Evolutionary conservation across 2,797 vertebrate species (phyloP), one percentile per base, ranked within the genome.

Genomic region (Hephaestus fuliginosus): DNA sequence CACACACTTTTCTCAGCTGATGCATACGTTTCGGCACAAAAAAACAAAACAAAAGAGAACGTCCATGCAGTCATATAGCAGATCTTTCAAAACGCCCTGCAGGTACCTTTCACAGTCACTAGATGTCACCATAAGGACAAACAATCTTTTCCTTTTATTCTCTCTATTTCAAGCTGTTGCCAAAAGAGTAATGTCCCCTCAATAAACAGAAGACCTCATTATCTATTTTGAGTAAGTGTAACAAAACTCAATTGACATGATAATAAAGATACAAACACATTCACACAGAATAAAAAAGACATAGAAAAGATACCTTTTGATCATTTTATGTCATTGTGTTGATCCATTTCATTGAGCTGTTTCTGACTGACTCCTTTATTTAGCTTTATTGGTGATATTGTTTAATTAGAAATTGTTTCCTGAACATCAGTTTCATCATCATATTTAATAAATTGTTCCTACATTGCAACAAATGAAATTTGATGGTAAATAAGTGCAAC

Each of bases 121-220:
- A 92, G 93, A 82, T 91, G 93, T 87, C 92, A 86, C 67, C 39
- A 20, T 84, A 51, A 70, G 4, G 20, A 51, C 60, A 70, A 7
- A 44, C 39, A 49, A 56, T 46, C 6, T 70, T 72, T 0, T 25
- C 5, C 9, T 48, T 10, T 58, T 25, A 2, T 9, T 22, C 18
- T 15, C 5, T 43, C 12, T 30, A 10, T 14, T 58, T 2, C n/a
- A 12, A 65, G 3, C 1, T 39, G 10, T 25, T 56, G 39, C 53
- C 25, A 43, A 7, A 48, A 25, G 10, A 58, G 17, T 49, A 39
- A 30, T 14, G 11, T 68, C 62, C n/a, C 15, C 5, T 68, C 44
- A 58, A 28, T 65, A 64, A 49, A 49, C 62, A 51, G 7, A 10
- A 28, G 33, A 41, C 44, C 36, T 70, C 18, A 36, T 72, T 36